Conservation (phyloP, 2,888 invertebrate genomes). For the Lomographa bimaculata region DNA sequence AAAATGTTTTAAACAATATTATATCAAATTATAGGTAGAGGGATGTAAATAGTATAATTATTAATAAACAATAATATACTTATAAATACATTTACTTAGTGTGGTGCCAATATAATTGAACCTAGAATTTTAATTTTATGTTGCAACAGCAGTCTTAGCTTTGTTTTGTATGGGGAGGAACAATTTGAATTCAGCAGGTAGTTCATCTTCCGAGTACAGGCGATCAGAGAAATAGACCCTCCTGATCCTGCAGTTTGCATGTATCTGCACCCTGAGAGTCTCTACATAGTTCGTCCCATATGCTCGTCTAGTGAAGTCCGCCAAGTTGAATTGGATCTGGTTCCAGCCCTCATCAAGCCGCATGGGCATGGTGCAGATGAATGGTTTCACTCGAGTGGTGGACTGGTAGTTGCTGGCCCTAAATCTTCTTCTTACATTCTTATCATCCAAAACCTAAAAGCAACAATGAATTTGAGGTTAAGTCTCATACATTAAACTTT, state of each 20-base stretch:
- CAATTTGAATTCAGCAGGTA: constrained; percentile 97
- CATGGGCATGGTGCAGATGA: constrained; percentile 99
- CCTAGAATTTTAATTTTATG: constrained; percentile 50
- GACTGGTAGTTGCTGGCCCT: constrained; percentile 98
- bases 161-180: constrained; percentile 96
- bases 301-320: constrained; percentile 96
- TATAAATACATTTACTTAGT: constrained; percentile 63
- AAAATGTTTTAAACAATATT: constrained; percentile 23
- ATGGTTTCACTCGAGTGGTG: constrained; percentile 96
- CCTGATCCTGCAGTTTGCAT: constrained; percentile 97
- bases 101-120: constrained; percentile 32
- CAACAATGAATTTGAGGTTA: constrained; percentile 48
- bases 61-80: constrained; percentile 56
- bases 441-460: constrained; percentile 95
- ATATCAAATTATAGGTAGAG: constrained; percentile 42
- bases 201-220: constrained; percentile 96
- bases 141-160: constrained; percentile 80
- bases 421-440: constrained; percentile 94
- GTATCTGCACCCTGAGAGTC: constrained; percentile 95
- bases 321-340: constrained; percentile 96
- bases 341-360: constrained; percentile 97
- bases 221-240: constrained; percentile 96
- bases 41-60: constrained; percentile 47
- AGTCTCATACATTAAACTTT: no score
- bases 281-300: constrained; percentile 99